These are phyloP conservation scores for Caenorhabditis panamensis DNA, from an alignment of 2,888 invertebrate species.

Conservation along the genomic window DNA sequence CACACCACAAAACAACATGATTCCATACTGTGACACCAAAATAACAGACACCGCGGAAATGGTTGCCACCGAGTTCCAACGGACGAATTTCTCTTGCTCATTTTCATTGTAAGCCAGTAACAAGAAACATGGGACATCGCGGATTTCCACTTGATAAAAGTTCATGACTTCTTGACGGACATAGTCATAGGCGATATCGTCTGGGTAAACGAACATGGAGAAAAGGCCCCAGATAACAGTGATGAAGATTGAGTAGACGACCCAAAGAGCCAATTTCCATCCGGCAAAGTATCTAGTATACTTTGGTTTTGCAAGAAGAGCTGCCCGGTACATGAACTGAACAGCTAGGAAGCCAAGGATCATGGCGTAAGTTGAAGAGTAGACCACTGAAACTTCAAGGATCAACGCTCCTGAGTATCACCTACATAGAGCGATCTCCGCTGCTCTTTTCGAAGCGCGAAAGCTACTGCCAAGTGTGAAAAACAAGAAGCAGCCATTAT, in stretches of 20 bases:
- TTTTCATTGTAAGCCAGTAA: constrained; percentile 10
- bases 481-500: constrained; percentile 32
- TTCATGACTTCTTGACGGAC: constrained; percentile 14
- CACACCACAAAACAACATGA: constrained; percentile 25
- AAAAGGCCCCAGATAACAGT: background rate
- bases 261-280: constrained; percentile 7
- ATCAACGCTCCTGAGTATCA: background rate
- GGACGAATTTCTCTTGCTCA: background rate
- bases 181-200: constrained; percentile 5
- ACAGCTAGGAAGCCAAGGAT: constrained; percentile 15
- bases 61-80: background rate
- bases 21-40: constrained; percentile 16
- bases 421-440: constrained; percentile 9
- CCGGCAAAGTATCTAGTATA: background rate
- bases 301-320: background rate
- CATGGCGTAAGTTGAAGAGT: background rate
- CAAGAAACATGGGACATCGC: constrained; percentile 3
- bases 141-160: constrained; percentile 20
- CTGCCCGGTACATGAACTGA: constrained; percentile 24
- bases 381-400: constrained; percentile 7
- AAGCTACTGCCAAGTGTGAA: constrained; percentile 34
- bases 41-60: background rate
- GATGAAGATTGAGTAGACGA: background rate
- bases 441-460: background rate
- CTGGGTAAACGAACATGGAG: background rate